These are phyloP conservation scores for Saccopteryx bilineata DNA, from an alignment of 2,113 vertebrate species.

Conservation along the genomic window DNA sequence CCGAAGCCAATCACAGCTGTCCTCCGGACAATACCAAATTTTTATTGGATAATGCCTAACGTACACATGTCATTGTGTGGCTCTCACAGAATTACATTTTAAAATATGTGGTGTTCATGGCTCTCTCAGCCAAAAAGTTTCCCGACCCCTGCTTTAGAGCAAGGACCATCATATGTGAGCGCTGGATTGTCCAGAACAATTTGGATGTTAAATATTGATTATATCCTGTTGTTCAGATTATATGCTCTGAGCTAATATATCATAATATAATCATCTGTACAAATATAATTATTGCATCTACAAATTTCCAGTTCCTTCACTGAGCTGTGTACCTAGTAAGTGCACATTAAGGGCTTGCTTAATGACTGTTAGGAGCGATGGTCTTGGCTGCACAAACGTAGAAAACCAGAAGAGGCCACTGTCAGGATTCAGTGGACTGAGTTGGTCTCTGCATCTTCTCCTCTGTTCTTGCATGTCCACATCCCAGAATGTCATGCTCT, in stretches of 20 bases:
- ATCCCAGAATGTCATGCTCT: background rate
- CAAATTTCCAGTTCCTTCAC: conserved; percentile 11
- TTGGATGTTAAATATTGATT: conserved; percentile 55
- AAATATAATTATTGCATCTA: conserved; percentile 22
- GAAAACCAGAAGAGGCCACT: background rate
- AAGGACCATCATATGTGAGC: background rate
- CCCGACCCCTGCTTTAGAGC: background rate
- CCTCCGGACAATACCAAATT: too few species aligned
- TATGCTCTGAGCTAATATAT: background rate
- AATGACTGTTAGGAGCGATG: background rate
- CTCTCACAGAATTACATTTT: too few species aligned
- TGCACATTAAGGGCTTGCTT: background rate
- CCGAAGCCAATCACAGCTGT: too few species aligned
- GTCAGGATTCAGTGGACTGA: background rate
- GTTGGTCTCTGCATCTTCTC: background rate
- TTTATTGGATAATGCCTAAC: too few species aligned
- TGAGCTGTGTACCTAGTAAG: background rate
- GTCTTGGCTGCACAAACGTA: background rate
- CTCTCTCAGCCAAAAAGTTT: too few species aligned
- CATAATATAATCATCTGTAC: background rate
- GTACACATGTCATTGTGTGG: too few species aligned
- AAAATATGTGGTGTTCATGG: too few species aligned
- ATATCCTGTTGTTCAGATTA: background rate
- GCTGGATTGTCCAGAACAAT: conserved; percentile 30
- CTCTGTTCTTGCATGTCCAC: background rate